These are phyloP conservation scores for Ectobius pallidus DNA, from an alignment of 2,888 invertebrate genomes.

Conservation along the genomic window DNA sequence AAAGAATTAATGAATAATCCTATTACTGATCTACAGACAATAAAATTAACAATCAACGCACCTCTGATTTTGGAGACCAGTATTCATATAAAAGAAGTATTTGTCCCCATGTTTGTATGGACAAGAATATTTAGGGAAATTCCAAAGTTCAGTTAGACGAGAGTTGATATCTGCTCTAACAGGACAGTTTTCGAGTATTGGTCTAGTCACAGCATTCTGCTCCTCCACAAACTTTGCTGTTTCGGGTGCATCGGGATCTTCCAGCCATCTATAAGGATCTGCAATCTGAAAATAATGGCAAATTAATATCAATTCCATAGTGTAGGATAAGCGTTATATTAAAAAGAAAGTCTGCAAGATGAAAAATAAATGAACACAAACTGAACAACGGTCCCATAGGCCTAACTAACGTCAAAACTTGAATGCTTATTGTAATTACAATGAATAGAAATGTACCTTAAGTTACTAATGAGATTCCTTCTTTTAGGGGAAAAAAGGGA, in stretches of 20 bases:
- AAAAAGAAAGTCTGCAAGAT: no score
- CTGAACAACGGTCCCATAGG: no score
- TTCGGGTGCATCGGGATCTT: constrained; percentile 92
- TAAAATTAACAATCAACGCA: no score
- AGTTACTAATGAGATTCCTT: neutral
- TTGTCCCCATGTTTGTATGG: constrained; percentile 81
- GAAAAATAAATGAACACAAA: neutral
- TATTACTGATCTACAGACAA: no score
- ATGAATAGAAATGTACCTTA: neutral
- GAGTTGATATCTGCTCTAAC: constrained; percentile 74
- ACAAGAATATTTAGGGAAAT: constrained; percentile 94
- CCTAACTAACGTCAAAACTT: neutral
- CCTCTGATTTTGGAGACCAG: constrained; percentile 97
- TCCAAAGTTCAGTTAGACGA: constrained; percentile 89
- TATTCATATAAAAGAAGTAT: constrained; percentile 93
- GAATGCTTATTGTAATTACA: neutral
- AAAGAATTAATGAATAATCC: no score
- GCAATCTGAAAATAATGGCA: constrained; percentile 63
- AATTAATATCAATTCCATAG: neutral
- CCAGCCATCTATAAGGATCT: constrained; percentile 96
- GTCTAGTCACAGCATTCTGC: constrained; percentile 87
- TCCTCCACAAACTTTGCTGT: constrained; percentile 89
- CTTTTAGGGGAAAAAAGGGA: no score
- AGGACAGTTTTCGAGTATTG: constrained; percentile 79
- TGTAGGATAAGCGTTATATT: neutral